phyloP scores from a whole-genome alignment of 2,113 vertebrate genomes.

The Hypomesus transpacificus region DNA sequence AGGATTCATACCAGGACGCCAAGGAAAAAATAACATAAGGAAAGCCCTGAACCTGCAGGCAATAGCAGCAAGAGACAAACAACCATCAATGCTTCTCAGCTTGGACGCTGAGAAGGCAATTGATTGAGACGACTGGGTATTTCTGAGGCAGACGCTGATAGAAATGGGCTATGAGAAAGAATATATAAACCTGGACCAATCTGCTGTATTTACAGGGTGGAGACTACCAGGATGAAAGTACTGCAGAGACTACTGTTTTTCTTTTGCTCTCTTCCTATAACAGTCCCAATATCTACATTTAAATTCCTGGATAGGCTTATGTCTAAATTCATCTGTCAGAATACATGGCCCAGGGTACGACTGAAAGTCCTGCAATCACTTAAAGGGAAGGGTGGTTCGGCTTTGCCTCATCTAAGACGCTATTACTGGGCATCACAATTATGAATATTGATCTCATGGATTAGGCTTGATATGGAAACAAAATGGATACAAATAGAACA shows the following conservation, averaged over 20 bases:
- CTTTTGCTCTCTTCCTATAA: not conserved
- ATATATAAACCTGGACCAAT: not conserved
- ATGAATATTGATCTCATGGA: not conserved
- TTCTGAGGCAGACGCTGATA: no score
- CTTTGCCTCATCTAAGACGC: no score
- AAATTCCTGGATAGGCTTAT: not conserved
- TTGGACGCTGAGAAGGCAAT: constrained; percentile 5
- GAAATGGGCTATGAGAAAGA: not conserved
- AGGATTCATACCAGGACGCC: constrained; percentile 6
- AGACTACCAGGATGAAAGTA: not conserved
- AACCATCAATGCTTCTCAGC: constrained; percentile 20
- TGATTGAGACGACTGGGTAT: not conserved
- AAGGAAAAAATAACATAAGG: constrained; percentile 16
- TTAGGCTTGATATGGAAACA: not conserved
- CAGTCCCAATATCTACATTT: not conserved
- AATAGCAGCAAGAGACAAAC: not conserved
- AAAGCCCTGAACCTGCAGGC: constrained; percentile 17
- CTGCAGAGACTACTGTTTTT: not conserved
- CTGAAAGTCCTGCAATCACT: not conserved
- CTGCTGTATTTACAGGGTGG: not conserved
- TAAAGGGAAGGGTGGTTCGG: not conserved
- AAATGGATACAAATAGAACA: no score
- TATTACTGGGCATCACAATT: not conserved
- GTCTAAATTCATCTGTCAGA: not conserved
- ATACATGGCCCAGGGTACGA: not conserved